These are phyloP conservation scores for Idaea aversata DNA, from an alignment of 2,888 invertebrate genomes.

Conservation along the genomic window DNA sequence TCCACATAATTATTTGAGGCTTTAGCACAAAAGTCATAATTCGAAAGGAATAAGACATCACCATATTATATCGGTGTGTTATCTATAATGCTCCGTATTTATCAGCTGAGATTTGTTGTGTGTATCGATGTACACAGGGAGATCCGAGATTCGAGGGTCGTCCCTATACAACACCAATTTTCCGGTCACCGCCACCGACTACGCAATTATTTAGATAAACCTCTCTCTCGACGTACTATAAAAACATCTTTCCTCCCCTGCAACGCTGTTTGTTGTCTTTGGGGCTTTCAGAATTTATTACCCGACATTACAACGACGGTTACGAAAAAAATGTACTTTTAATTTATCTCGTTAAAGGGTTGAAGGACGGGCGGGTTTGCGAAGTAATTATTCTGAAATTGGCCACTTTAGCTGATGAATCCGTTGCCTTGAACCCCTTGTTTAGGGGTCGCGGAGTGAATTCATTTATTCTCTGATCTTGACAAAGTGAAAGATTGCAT, in stretches of 20 bases:
- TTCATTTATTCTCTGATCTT: conserved; percentile 69
- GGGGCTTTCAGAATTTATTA: conserved; percentile 78
- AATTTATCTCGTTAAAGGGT: conserved; percentile 81
- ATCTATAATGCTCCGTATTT: conserved; percentile 6
- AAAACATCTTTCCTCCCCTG: conserved; percentile 76
- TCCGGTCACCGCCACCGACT: conserved; percentile 78
- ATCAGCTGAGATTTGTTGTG: conserved; percentile 19
- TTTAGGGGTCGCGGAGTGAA: conserved; percentile 67
- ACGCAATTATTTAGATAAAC: conserved; percentile 80
- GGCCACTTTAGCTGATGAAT: conserved; percentile 80
- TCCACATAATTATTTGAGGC: no score
- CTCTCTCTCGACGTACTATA: conserved; percentile 79
- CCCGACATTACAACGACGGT: conserved; percentile 71
- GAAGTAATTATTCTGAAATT: conserved; percentile 79
- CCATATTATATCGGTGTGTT: conserved; percentile 8
- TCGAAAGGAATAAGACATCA: conserved; percentile 4
- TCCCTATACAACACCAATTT: conserved; percentile 72
- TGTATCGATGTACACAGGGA: conserved; percentile 11
- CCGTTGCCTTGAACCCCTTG: conserved; percentile 66
- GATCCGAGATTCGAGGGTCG: conserved; percentile 19
- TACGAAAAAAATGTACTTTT: conserved; percentile 80
- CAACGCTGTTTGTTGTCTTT: conserved; percentile 75
- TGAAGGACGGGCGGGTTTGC: conserved; percentile 76
- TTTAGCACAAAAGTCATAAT: conserved; percentile 5
- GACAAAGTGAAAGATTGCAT: conserved; percentile 71